These are phyloP conservation scores for Macropodus opercularis DNA, from an alignment of 2,797 vertebrate genomes.

Conservation along the genomic window DNA sequence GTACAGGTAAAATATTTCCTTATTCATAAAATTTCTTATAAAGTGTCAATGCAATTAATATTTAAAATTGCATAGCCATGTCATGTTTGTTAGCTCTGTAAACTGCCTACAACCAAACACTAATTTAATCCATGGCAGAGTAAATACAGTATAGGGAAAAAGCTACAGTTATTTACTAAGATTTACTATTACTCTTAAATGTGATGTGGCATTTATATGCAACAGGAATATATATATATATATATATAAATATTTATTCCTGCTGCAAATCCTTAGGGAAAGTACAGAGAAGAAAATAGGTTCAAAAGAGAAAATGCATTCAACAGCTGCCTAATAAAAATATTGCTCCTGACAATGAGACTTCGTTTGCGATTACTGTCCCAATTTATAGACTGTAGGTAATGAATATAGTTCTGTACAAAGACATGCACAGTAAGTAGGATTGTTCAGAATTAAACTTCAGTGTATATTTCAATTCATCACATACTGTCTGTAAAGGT, in stretches of 20 bases:
- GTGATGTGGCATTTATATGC: constrained; percentile 11
- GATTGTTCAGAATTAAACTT: constrained; percentile 27
- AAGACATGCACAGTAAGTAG: constrained; percentile 37
- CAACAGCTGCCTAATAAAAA: constrained; percentile 22
- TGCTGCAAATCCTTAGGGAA: constrained; percentile 4
- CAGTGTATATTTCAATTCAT: constrained; percentile 6
- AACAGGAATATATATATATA: constrained; percentile 32
- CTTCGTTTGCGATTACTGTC: constrained; percentile 20
- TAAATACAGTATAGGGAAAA: constrained; percentile 13
- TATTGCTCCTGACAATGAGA: constrained; percentile 19
- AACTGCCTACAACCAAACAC: constrained; percentile 41
- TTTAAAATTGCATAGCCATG: constrained; percentile 79
- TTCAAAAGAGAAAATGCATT: constrained; percentile 24
- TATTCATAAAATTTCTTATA: constrained; percentile 75
- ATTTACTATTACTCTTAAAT: constrained; percentile 8
- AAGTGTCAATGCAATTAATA: constrained; percentile 83
- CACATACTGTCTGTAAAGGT: constrained; percentile 14
- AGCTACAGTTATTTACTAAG: constrained; percentile 22
- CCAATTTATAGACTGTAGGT: constrained; percentile 6
- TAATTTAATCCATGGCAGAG: constrained; percentile 33
- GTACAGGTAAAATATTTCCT: constrained; percentile 79
- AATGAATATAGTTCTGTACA: constrained; percentile 3
- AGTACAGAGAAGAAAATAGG: constrained; percentile 7
- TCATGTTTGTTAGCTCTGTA: constrained; percentile 43
- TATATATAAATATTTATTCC: too few species aligned